Percentiles rank a stretch among this genome's conserved stretches.
These are phyloP conservation scores for Bellardia pandia DNA, from an alignment of 2,888 invertebrate genomes.

Conservation along the genomic window DNA sequence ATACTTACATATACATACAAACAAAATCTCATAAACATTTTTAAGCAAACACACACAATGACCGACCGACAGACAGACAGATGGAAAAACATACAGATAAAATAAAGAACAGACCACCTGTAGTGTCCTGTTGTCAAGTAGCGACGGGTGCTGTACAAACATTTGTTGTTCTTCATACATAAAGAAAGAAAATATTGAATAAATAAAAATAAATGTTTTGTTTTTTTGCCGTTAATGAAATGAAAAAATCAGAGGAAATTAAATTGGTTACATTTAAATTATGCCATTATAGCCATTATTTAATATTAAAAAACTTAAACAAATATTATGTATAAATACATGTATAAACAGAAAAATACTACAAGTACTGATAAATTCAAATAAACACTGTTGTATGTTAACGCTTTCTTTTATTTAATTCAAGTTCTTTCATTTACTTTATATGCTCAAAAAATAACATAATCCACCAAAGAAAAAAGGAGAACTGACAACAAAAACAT, in stretches of 20 bases:
- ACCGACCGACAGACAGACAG: neutral
- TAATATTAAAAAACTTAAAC: neutral
- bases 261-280: constrained; percentile 20
- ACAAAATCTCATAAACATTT: neutral
- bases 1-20: constrained; percentile 16
- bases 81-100: neutral
- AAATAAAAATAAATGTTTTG: constrained; percentile 14
- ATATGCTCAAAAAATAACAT: no score
- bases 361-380: no score
- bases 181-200: constrained; percentile 32
- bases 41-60: neutral
- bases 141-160: constrained; percentile 10
- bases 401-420: no score
- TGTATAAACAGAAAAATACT: neutral
- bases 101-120: constrained; percentile 42
- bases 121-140: constrained; percentile 31
- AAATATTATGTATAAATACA: neutral
- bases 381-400: no score
- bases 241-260: constrained; percentile 17
- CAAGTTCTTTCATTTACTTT: no score
- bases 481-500: no score
- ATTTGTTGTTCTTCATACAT: constrained; percentile 18
- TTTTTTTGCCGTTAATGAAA: neutral
- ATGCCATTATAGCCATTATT: constrained; percentile 6
- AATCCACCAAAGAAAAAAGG: no score